Evolutionary conservation across 1,140 invertebrate genomes (phyloP).

Genomic region (Pseudomyrmex dendroicus): DNA sequence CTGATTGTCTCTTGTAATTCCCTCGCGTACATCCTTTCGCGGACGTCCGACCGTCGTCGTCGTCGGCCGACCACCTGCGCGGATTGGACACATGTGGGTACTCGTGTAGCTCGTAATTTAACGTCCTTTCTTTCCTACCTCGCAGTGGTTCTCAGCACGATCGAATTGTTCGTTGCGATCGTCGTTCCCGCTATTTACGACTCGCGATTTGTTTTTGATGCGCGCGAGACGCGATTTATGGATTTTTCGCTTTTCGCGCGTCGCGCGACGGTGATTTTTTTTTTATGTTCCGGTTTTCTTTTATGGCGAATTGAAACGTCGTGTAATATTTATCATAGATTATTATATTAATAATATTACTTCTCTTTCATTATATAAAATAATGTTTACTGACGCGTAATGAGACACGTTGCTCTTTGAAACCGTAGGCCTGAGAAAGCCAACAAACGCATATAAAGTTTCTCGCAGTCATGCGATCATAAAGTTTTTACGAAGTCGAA

Average conservation of each 20-base stretch:
- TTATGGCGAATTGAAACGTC: too few relatives aligned
- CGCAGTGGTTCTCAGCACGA: constrained; percentile 63
- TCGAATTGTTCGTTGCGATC: not conserved
- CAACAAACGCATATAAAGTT: too few relatives aligned
- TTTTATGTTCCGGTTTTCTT: too few relatives aligned
- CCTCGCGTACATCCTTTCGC: constrained; percentile 51
- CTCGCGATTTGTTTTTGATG: constrained; percentile 4
- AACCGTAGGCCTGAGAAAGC: too few relatives aligned
- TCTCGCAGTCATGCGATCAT: not conserved
- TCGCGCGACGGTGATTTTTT: not conserved
- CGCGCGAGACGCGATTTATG: too few relatives aligned
- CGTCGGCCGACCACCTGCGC: constrained; percentile 68
- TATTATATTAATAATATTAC: too few relatives aligned
- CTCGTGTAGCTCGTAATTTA: constrained; percentile 71
- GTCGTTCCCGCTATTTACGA: not conserved
- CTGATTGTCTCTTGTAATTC: constrained; percentile 68
- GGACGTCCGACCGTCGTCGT: constrained; percentile 45
- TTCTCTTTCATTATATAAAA: too few relatives aligned
- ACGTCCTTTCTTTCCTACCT: constrained; percentile 47
- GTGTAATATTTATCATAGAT: too few relatives aligned
- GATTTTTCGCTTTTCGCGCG: too few relatives aligned
- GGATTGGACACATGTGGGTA: constrained; percentile 64
- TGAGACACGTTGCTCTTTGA: too few relatives aligned
- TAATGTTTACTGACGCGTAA: too few relatives aligned
- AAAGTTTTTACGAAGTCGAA: not conserved